phyloP scores from a whole-genome alignment of 2,888 invertebrate species.

The Cremastobaeus sp. region DNA sequence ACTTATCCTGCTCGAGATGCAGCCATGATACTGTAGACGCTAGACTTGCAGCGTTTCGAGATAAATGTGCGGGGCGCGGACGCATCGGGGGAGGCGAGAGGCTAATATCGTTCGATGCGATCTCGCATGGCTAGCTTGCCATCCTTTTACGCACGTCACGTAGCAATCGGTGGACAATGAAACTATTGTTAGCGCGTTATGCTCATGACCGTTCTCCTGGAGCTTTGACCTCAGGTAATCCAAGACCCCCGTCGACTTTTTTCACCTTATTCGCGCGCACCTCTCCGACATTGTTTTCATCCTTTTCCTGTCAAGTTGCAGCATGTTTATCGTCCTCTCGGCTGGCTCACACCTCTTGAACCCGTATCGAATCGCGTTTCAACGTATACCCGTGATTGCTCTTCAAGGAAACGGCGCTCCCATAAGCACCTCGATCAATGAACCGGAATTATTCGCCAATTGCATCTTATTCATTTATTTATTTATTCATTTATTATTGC shows the following conservation, averaged over 20 bases:
- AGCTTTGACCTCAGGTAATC: conserved; percentile 71
- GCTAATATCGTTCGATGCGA: conserved; percentile 74
- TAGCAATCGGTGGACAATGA: conserved; percentile 72
- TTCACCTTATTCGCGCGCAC: background rate
- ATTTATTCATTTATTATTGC: too few species aligned
- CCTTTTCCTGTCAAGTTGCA: conserved; percentile 29
- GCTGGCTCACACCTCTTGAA: conserved; percentile 24
- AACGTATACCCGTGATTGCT: conserved; percentile 19
- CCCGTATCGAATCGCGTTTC: conserved; percentile 25
- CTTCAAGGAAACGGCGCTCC: background rate
- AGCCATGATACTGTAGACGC: background rate
- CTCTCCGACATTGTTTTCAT: conserved; percentile 26
- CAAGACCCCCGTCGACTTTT: conserved; percentile 33
- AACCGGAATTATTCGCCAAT: conserved; percentile 16
- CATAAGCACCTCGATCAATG: background rate
- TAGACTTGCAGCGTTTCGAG: background rate
- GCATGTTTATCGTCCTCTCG: conserved; percentile 41
- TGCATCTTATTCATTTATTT: too few species aligned
- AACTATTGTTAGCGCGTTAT: conserved; percentile 75
- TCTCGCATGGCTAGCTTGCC: conserved; percentile 68
- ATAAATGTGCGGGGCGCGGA: conserved; percentile 1
- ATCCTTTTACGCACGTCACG: conserved; percentile 64
- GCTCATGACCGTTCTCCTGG: conserved; percentile 64
- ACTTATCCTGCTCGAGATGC: conserved; percentile 5
- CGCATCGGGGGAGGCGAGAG: conserved; percentile 61